Percentiles rank a stretch among this genome's conserved stretches.
These are phyloP conservation scores for Sclerurus mexicanus DNA, from an alignment of 2,113 vertebrate genomes.

Conservation along the genomic window DNA sequence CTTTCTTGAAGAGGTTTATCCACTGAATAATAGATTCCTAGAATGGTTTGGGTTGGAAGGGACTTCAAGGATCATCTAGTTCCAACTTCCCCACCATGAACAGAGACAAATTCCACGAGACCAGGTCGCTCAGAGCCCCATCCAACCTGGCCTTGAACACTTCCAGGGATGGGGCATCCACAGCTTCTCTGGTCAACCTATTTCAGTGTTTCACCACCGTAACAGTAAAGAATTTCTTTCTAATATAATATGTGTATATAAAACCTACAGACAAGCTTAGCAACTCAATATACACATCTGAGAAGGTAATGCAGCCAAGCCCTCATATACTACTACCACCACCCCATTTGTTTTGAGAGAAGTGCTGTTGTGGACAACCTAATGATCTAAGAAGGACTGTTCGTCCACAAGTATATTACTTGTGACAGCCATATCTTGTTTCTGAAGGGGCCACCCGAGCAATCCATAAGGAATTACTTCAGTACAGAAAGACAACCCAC, in stretches of 20 bases:
- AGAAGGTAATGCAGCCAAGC: neutral
- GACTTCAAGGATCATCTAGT: neutral
- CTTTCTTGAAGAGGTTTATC: neutral
- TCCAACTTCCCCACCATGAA: neutral
- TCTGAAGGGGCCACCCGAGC: neutral
- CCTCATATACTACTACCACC: neutral
- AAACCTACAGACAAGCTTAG: neutral
- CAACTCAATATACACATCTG: neutral
- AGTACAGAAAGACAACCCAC: neutral
- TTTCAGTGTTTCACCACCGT: neutral
- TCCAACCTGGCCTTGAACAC: neutral
- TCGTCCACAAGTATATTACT: neutral
- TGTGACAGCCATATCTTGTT: neutral
- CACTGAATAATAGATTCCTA: neutral
- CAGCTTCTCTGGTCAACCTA: neutral
- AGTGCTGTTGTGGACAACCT: neutral
- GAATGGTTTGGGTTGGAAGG: neutral
- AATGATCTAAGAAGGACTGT: neutral
- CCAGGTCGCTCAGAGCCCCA: neutral
- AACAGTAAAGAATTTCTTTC: neutral
- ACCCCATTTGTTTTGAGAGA: neutral
- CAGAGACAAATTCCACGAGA: neutral
- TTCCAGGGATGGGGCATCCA: neutral
- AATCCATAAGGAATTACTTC: neutral
- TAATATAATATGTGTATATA: neutral